Evolutionary conservation across 1,140 invertebrate species (phyloP).

Genomic region (Plodia interpunctella): DNA sequence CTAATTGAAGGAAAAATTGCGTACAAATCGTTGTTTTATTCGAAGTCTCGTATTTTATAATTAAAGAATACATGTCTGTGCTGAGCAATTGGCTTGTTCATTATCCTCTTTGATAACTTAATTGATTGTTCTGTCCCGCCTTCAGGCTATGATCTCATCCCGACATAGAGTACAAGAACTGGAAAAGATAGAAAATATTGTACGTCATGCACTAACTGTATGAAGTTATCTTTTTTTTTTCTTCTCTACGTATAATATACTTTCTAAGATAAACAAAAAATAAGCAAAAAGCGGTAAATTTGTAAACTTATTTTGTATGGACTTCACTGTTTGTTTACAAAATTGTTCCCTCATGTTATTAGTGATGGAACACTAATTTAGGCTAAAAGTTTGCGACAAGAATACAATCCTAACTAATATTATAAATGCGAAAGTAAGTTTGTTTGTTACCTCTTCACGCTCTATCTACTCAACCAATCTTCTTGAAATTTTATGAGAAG

Average conservation of each 20-base stretch:
- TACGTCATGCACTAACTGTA: background rate
- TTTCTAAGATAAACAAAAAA: no score
- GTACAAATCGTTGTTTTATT: background rate
- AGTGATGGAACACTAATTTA: no score
- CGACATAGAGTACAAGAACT: background rate
- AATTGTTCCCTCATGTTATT: no score
- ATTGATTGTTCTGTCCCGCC: conserved; percentile 23
- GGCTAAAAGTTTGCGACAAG: no score
- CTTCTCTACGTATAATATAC: background rate
- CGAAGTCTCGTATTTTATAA: background rate
- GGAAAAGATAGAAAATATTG: background rate
- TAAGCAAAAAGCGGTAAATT: no score
- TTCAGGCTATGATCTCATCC: conserved; percentile 3
- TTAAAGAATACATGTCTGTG: conserved; percentile 3
- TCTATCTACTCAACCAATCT: no score
- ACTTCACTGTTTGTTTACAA: no score
- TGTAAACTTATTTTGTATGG: no score
- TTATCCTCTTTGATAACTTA: conserved; percentile 26
- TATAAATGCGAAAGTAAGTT: no score
- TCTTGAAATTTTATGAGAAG: no score
- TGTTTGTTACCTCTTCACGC: no score
- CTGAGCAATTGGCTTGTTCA: conserved; percentile 9
- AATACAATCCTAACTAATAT: no score
- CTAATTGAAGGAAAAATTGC: background rate
- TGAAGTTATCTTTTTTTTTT: background rate